Evolutionary conservation across 1,140 invertebrate species (phyloP), one percentile per base, ranked within the genome.

Genomic region (Sitodiplosis mosellana): DNA sequence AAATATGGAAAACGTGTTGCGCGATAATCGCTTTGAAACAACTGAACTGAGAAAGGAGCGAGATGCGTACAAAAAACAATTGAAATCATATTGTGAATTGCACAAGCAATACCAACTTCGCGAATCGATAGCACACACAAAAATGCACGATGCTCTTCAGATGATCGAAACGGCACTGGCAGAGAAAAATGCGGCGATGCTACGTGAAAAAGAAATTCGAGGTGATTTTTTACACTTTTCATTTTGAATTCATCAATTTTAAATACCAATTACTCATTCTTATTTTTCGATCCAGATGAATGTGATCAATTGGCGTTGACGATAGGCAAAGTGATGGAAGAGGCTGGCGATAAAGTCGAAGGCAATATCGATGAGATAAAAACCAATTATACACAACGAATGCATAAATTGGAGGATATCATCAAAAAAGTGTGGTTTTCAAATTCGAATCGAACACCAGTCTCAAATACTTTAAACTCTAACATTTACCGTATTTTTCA

Each of bases 311-410:
- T 62, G 38, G 55, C 57, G 10, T 49, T 38, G 12, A 60, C 49
- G 7, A 58, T 65, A 18, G 57, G 59, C 20, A 51, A 51, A 47
- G 76, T 77, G 17, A 74, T 78, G 54, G 64, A 78, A 44, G 70
- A 73, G 37, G 69, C 79, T 50, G 73, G 73, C 6, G 58, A 60
- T 1, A 77, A 74, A 57, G 69, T 80, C 49, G 74, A 77, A 57
- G 66, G 59, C 42, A 70, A 72, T 52, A 60, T 74, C 10, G 68
- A 72, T 48, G 63, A 71, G 48, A 55, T 80, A 11, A 60, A 63
- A 33, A 64, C 66, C 45, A 74, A 76, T 59, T 77, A 80, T 51
- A 10, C 18, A n/a, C 11, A 33, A 14, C 21, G 17, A 27, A 10
- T 45, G 7, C 11, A 45, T 33, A 14, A 43, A 5, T 43, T 43